phyloP scores from a whole-genome alignment of 2,888 invertebrate species.

The Latheticus oryzae region DNA sequence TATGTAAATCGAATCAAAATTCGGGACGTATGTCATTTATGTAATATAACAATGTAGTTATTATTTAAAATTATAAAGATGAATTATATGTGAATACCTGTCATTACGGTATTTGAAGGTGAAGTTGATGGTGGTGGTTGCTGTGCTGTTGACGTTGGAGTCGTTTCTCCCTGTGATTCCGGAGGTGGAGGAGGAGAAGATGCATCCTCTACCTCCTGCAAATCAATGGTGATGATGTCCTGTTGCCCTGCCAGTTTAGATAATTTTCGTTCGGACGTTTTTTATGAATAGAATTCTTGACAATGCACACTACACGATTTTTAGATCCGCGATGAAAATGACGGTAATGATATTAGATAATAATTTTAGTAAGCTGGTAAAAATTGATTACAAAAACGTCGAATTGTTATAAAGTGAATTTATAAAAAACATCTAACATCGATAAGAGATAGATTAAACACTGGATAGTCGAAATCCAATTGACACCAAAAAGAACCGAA shows the following conservation, averaged over 20 bases:
- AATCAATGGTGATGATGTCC: constrained; percentile 62
- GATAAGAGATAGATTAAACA: constrained; percentile 37
- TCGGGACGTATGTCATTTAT: neutral
- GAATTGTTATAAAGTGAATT: constrained; percentile 47
- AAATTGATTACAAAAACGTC: constrained; percentile 55
- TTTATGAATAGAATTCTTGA: too few species aligned
- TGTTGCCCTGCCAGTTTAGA: constrained; percentile 63
- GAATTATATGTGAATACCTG: constrained; percentile 59
- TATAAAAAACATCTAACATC: constrained; percentile 55
- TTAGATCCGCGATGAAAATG: constrained; percentile 19
- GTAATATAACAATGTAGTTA: constrained; percentile 22
- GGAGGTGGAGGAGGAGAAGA: constrained; percentile 55
- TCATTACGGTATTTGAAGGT: constrained; percentile 65
- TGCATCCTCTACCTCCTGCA: constrained; percentile 64
- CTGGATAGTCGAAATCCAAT: constrained; percentile 34
- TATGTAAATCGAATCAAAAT: too few species aligned
- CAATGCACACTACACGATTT: constrained; percentile 7
- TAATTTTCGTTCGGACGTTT: constrained; percentile 37
- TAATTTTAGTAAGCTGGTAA: constrained; percentile 47
- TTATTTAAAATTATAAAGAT: constrained; percentile 19
- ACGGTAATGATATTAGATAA: constrained; percentile 19
- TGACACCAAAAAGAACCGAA: constrained; percentile 36
- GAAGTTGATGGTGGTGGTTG: constrained; percentile 58
- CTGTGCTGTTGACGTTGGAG: constrained; percentile 53
- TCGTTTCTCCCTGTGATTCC: constrained; percentile 52